Conservation (phyloP, 2,797 vertebrate species). For the Sebastes reedi region DNA sequence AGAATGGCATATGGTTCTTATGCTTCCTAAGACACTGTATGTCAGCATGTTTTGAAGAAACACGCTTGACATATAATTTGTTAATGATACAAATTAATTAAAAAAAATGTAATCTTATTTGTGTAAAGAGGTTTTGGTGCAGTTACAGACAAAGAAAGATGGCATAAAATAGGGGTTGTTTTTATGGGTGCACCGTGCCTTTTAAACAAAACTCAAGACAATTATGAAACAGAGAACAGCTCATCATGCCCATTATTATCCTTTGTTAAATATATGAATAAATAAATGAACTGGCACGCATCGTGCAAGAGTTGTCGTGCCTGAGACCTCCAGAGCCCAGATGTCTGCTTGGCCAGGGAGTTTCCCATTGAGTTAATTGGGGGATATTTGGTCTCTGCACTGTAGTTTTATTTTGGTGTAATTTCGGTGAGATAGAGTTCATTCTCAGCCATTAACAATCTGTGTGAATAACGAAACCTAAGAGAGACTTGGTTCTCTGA, state of each 20-base stretch:
- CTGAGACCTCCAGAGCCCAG: slow-evolving; percentile 21
- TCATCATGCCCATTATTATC: neutral
- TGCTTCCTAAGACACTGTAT: neutral
- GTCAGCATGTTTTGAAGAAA: neutral
- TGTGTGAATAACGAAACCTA: neutral
- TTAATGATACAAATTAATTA: neutral
- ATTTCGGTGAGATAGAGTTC: neutral
- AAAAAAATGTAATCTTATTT: neutral
- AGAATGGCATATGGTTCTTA: neutral
- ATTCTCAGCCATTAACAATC: neutral
- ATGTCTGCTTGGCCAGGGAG: slow-evolving; percentile 23
- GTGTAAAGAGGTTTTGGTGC: neutral
- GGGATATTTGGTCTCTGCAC: slow-evolving; percentile 11
- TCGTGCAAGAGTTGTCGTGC: neutral
- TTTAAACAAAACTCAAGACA: slow-evolving; percentile 3
- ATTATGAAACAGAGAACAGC: slow-evolving; percentile 1
- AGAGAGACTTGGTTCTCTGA: neutral
- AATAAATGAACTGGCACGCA: neutral
- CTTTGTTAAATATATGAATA: slow-evolving; percentile 18
- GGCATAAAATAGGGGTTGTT: neutral
- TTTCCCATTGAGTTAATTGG: slow-evolving; percentile 7
- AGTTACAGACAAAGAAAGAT: neutral
- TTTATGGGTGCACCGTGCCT: neutral
- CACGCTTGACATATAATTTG: neutral
- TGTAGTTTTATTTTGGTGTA: slow-evolving; percentile 10